These are phyloP conservation scores for Botia kubotai DNA, from an alignment of 2,797 vertebrate genomes.

Conservation along the genomic window DNA sequence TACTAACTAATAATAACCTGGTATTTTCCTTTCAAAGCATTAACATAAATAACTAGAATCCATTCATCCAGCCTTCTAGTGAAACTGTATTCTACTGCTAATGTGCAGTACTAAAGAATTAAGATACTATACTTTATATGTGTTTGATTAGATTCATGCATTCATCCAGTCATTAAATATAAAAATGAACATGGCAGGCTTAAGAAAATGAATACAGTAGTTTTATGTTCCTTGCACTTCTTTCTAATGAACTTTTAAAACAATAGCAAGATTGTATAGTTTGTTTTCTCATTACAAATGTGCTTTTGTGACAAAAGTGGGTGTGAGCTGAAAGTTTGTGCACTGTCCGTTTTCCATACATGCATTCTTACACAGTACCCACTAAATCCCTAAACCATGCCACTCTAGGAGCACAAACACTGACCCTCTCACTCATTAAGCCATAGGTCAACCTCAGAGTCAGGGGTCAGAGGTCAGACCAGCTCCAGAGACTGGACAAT, in stretches of 20 bases:
- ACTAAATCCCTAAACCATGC: conserved; percentile 70
- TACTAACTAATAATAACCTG: too few relatives aligned
- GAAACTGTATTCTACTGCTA: too few relatives aligned
- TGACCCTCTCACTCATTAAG: conserved; percentile 69
- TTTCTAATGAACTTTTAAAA: not conserved
- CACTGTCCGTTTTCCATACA: conserved; percentile 68
- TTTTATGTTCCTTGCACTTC: not conserved
- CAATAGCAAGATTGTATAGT: not conserved
- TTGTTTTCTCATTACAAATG: not conserved
- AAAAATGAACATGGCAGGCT: not conserved
- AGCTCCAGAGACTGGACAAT: conserved; percentile 76
- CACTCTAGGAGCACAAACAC: conserved; percentile 68
- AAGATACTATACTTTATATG: too few relatives aligned
- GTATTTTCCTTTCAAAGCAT: too few relatives aligned
- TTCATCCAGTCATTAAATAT: too few relatives aligned
- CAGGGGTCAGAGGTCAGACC: conserved; percentile 71
- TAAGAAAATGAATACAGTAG: not conserved
- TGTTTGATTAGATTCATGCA: too few relatives aligned
- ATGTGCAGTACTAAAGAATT: too few relatives aligned
- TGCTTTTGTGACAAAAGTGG: not conserved
- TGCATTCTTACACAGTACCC: conserved; percentile 56
- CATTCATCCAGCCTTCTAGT: too few relatives aligned
- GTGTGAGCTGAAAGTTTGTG: not conserved
- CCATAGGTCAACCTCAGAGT: conserved; percentile 65
- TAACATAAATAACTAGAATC: too few relatives aligned